phyloP scores from a whole-genome alignment of 2,797 vertebrate species.

The Sebastes goodei region DNA sequence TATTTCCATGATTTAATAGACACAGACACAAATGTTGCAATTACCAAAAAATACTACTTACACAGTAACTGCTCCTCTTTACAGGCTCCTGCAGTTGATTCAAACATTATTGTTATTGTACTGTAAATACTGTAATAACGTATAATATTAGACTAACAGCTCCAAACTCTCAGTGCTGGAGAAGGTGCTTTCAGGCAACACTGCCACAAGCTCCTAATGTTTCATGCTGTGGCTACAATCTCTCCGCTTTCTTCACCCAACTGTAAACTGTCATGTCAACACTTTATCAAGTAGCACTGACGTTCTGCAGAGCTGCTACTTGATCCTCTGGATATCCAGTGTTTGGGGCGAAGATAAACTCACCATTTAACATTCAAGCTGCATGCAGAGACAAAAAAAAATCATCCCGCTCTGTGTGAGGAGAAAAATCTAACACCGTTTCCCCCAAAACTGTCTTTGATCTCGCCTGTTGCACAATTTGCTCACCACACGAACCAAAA shows the following conservation, averaged over 20 bases:
- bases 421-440: background rate
- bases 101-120: background rate
- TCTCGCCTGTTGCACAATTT: conserved; percentile 5
- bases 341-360: conserved; percentile 22
- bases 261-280: conserved; percentile 42
- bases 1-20: conserved; percentile 14
- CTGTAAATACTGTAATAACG: background rate
- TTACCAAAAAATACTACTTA: background rate
- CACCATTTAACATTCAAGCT: conserved; percentile 18
- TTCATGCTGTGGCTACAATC: background rate
- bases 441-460: conserved; percentile 22
- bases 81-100: background rate
- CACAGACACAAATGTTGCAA: background rate
- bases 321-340: conserved; percentile 31
- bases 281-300: conserved; percentile 24
- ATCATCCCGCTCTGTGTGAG: background rate
- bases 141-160: background rate
- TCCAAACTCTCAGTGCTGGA: background rate
- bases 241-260: background rate
- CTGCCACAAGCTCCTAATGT: background rate
- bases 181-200: conserved; percentile 14
- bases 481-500: background rate
- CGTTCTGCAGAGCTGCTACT: conserved; percentile 27
- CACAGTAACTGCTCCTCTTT: background rate
- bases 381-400: background rate